Base-by-base conservation (phyloP, 2,113 vertebrate species). In the Lonchura striata region DNA sequence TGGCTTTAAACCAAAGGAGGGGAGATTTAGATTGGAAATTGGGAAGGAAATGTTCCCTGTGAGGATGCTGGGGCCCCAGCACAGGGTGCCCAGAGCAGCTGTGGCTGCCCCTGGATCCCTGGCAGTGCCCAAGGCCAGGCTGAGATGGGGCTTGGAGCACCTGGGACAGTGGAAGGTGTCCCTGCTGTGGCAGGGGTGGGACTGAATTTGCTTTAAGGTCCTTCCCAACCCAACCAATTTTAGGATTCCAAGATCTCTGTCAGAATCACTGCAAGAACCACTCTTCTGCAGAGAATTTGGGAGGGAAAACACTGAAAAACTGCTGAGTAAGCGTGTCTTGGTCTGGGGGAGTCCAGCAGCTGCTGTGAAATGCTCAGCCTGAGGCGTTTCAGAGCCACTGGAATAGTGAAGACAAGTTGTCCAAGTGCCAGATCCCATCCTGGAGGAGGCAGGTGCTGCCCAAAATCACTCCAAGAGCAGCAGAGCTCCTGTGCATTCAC, bases 111-210 rank as follows among this genome's bases (percentile, higher is more conserved):
- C 86, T 83, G 81, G 47, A 88, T 39, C 52, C 68, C 68, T 66
- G 68, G 44, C 0, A 66, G 52, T 65, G 31, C 0, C 44, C 68
- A 52, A 39, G 37, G 27, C 68, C 52, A 44, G 59, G 68, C 0
- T 81, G 66, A n/a, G 59, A 64, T 0, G 0, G 30, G 31, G 21
- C 3, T 64, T 2, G 66, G 76, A 57, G 31, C 27, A 44, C 50
- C 50, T 65, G 68, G 44, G 59, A 27, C 0, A 6, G 44, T 44
- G 44, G 37, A 0, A 88, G 35, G 11, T 64, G 41, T 25, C 30
- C 65, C 63, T 77, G 53, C 8, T 23, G 24, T 46, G 39, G 33
- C 46, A 33, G 33, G 14, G 18, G 10, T 23, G 46, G n/a, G 0
- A 80, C 3, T 7, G 30, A 4, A 24, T 37, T 2, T 0, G 4